Evolutionary conservation across 2,113 vertebrate genomes (phyloP).

Genomic region (Cebidichthys violaceus): DNA sequence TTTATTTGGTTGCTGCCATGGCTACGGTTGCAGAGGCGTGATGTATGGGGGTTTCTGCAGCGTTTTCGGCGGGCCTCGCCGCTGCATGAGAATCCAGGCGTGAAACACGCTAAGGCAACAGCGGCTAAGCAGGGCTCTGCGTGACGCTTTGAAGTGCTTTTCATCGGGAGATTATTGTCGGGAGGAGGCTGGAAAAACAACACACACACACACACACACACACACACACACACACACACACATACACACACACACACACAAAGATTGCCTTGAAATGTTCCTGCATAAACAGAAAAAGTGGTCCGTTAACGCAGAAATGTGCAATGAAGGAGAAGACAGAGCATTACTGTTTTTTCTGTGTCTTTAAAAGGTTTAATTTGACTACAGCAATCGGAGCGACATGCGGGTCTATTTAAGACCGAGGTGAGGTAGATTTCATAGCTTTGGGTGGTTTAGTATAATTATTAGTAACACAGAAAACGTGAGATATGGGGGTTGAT

Average conservation of each 20-base stretch:
- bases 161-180: conserved; percentile 65
- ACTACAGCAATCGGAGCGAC: background rate
- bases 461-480: background rate
- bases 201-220: no score
- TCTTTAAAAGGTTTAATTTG: background rate
- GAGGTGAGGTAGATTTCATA: background rate
- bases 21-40: conserved; percentile 52
- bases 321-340: conserved; percentile 24
- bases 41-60: conserved; percentile 50
- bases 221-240: no score
- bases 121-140: conserved; percentile 41
- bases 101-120: conserved; percentile 63
- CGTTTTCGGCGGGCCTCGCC: conserved; percentile 11
- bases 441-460: conserved; percentile 20
- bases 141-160: conserved; percentile 68
- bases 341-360: conserved; percentile 5
- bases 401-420: conserved; percentile 28
- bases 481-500: background rate
- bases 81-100: conserved; percentile 54
- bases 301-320: conserved; percentile 24
- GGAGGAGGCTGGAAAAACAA: conserved; percentile 15
- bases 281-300: conserved; percentile 33
- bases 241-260: no score
- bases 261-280: no score
- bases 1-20: conserved; percentile 80